Evolutionary conservation across 2,888 invertebrate species (phyloP).

Genomic region (Heliconius ethilla): DNA sequence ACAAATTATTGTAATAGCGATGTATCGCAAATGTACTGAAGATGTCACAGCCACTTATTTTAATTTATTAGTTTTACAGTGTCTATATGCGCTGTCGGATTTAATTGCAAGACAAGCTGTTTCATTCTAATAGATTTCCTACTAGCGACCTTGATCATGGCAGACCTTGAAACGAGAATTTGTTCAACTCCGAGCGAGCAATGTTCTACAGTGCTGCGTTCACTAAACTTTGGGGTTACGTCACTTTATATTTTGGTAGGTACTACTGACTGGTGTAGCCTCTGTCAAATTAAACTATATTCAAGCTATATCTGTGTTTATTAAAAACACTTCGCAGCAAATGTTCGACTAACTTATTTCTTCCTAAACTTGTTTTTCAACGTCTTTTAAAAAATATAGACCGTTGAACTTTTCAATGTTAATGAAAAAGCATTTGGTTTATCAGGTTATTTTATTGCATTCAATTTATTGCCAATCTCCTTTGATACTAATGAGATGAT

Average conservation of each 20-base stretch:
- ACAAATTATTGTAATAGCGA: background rate
- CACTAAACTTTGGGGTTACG: conserved; percentile 79
- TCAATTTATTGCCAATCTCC: conserved; percentile 35
- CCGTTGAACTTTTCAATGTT: conserved; percentile 34
- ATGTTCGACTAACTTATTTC: conserved; percentile 20
- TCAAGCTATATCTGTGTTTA: conserved; percentile 52
- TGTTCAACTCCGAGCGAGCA: conserved; percentile 55
- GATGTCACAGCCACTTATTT: conserved; percentile 9
- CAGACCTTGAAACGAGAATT: conserved; percentile 70
- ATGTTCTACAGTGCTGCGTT: conserved; percentile 69
- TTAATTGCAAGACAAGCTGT: conserved; percentile 6
- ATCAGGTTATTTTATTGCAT: conserved; percentile 59
- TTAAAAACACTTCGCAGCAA: conserved; percentile 21
- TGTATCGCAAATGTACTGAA: background rate
- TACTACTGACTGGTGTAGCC: conserved; percentile 59
- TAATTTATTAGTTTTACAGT: conserved; percentile 18
- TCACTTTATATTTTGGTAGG: conserved; percentile 68
- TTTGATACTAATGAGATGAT: conserved; percentile 37
- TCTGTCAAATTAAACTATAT: conserved; percentile 61
- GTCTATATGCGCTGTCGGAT: conserved; percentile 7
- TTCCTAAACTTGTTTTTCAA: conserved; percentile 12
- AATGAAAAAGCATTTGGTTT: conserved; percentile 38
- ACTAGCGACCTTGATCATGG: conserved; percentile 70
- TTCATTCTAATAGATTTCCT: conserved; percentile 50
- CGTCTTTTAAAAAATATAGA: conserved; percentile 25